Evolutionary conservation across 2,113 vertebrate species (phyloP).

Genomic region (Pseudopipra pipra): DNA sequence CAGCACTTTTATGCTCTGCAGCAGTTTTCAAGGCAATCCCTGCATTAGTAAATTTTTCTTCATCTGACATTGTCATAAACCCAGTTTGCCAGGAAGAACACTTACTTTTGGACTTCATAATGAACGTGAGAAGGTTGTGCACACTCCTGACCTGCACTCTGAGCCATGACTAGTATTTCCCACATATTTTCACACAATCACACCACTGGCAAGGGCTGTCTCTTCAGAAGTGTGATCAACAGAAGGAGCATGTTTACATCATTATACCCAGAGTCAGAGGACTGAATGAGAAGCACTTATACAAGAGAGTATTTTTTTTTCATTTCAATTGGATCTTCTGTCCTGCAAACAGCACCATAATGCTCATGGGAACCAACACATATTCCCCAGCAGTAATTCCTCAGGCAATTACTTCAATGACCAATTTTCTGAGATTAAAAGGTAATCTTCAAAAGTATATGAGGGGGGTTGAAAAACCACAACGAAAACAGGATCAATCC

Average conservation of each 20-base stretch:
- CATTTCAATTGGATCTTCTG: background rate
- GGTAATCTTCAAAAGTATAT: background rate
- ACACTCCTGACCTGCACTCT: background rate
- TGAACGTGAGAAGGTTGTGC: background rate
- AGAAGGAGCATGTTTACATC: background rate
- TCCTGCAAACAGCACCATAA: background rate
- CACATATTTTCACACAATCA: background rate
- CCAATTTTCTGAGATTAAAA: background rate
- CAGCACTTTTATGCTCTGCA: background rate
- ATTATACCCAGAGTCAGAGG: background rate
- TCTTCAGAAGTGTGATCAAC: background rate
- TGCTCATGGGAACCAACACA: background rate
- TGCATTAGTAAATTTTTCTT: background rate
- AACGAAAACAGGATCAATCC: background rate
- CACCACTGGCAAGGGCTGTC: background rate
- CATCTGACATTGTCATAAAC: background rate
- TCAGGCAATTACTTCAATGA: background rate
- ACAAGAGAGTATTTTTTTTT: background rate
- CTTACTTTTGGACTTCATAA: background rate
- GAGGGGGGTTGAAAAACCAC: background rate
- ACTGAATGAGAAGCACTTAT: background rate
- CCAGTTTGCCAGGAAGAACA: background rate
- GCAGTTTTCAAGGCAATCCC: background rate
- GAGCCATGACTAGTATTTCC: background rate
- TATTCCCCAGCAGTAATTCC: background rate